phyloP scores from a whole-genome alignment of 2,113 vertebrate species.

The Indicator indicator region DNA sequence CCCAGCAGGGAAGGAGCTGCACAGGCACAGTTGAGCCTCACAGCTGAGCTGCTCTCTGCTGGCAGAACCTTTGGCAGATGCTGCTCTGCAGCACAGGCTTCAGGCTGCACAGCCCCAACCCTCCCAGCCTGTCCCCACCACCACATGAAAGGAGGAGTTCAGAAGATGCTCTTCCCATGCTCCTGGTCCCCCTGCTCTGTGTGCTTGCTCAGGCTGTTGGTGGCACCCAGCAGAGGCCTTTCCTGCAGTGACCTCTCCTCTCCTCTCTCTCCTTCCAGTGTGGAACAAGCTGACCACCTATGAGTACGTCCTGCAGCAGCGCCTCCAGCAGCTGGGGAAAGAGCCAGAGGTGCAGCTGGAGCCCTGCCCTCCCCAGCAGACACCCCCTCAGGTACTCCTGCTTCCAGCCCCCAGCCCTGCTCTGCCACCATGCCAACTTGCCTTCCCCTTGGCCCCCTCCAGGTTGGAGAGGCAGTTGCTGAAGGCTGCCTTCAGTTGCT shows the following conservation, averaged over 20 bases:
- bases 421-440: background rate
- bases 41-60: background rate
- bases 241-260: constrained; percentile 19
- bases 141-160: too few relatives aligned
- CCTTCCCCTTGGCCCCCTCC: background rate
- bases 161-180: background rate
- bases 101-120: too few relatives aligned
- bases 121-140: too few relatives aligned
- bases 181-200: background rate
- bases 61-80: background rate
- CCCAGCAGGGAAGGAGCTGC: background rate
- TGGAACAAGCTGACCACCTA: constrained; percentile 95
- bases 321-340: constrained; percentile 83
- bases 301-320: constrained; percentile 93
- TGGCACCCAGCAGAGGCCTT: background rate
- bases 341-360: constrained; percentile 72
- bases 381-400: constrained; percentile 75
- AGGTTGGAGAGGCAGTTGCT: background rate
- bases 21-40: too few relatives aligned
- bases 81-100: background rate
- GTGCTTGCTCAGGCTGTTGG: background rate
- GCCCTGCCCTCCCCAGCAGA: constrained; percentile 64
- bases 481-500: background rate
- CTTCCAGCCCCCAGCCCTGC: background rate
- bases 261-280: constrained; percentile 76